Conservation (phyloP, 2,888 invertebrate species). For the Blomia tropicalis region DNA sequence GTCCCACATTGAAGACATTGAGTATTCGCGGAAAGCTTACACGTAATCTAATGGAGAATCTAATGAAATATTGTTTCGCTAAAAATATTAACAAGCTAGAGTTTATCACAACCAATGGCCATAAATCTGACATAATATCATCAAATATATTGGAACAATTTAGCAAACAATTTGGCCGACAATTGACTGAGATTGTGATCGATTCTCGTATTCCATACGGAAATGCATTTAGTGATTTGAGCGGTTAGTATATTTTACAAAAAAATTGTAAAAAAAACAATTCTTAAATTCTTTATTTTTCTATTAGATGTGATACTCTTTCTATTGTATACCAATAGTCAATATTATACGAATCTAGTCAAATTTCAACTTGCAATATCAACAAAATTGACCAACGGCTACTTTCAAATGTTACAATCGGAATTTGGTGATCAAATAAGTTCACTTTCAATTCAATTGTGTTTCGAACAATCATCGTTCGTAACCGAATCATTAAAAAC, state of each 20-base stretch:
- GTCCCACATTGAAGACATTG: background rate
- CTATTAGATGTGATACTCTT: slow-evolving; percentile 1
- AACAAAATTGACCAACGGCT: background rate
- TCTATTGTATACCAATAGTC: background rate
- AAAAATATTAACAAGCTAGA: background rate
- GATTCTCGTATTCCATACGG: background rate
- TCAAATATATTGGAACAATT: background rate
- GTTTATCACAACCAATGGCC: background rate
- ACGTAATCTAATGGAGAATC: background rate
- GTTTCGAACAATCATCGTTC: background rate
- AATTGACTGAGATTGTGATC: background rate
- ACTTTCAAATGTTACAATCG: slow-evolving; percentile 10
- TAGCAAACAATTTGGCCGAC: background rate
- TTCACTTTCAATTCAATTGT: background rate
- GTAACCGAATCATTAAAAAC: background rate
- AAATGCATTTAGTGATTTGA: background rate
- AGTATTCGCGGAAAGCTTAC: background rate
- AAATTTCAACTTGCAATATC: background rate
- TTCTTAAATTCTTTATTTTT: background rate
- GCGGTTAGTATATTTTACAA: background rate
- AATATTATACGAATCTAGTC: background rate
- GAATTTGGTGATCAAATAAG: background rate
- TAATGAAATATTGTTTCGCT: background rate
- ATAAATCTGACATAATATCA: background rate
- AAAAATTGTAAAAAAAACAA: background rate